Evolutionary conservation across 2,113 vertebrate species (phyloP), one percentile per base, ranked within the genome.

Genomic region (Coptodon rendalli): DNA sequence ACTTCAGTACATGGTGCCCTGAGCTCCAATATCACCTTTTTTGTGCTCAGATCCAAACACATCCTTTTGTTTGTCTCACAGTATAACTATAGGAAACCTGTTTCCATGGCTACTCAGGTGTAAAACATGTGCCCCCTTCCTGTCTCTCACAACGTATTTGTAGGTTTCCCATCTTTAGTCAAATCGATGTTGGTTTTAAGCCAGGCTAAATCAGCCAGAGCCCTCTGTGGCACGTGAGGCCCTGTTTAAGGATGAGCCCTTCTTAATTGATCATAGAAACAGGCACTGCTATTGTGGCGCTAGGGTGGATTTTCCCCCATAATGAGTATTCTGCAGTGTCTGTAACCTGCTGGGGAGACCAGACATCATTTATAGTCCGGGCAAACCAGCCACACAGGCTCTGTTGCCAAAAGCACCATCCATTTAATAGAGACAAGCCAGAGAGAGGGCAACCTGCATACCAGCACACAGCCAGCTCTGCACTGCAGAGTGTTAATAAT

Each of bases 361-460:
- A 93, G 90, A 93, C 92, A 89, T 91, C 88, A 90, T 93, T 93
- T 91, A 89, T 86, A 89, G 71, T 54, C 80, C 14, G 82, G 71
- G 81, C 87, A 91, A 92, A 91, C 87, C 83, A 90, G 88, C 80
- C 90, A 89, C 91, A 89, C 61, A 73, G 82, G 29, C 89, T 84
- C 83, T 11, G 57, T 91, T 93, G 91, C 91, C 92, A 94, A 92
- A 90, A 91, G 82, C 85, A 85, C 83, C 92, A 87, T 91, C 52
- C 89, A 83, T 92, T 92, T 94, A 93, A 94, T 90, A 85, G 87
- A 86, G 92, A 84, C 79, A 82, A 89, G 89, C 84, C 90, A 88
- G 79, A 89, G 88, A 86, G 85, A 88, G 87, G 89, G 82, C 87
- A 82, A 82, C 38, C 59, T 84, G 88, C 86, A 84, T 63, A 36